Conservation (phyloP, 2,797 vertebrate species). For the Hypotaenidia okinawae region DNA sequence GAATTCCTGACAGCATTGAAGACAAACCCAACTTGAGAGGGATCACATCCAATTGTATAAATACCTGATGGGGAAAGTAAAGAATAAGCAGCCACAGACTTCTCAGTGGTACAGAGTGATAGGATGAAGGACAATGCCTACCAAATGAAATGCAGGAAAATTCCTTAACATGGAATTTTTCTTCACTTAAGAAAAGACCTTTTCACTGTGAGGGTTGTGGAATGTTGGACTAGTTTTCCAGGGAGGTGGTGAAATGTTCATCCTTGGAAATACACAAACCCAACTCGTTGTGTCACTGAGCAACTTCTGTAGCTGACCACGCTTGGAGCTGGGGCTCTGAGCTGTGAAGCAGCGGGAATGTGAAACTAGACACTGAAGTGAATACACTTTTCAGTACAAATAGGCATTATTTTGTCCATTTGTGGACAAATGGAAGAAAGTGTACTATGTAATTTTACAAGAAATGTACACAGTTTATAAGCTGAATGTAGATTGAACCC, state of each 20-base stretch:
- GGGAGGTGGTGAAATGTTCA: neutral
- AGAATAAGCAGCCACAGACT: neutral
- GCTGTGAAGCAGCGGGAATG: neutral
- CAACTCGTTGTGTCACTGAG: neutral
- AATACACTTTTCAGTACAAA: neutral
- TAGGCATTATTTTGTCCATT: neutral
- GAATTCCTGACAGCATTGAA: neutral
- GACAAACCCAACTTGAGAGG: neutral
- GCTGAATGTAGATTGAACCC: neutral
- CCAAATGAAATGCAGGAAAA: neutral
- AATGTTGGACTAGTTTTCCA: neutral
- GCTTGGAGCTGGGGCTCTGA: neutral
- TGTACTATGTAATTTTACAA: accelerated
- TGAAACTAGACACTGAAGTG: neutral
- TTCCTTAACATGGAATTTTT: neutral
- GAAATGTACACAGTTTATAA: neutral
- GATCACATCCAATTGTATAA: neutral
- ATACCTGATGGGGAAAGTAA: neutral
- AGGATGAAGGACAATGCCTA: neutral
- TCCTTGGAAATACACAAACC: neutral
- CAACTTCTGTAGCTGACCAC: neutral
- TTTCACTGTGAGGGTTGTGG: neutral
- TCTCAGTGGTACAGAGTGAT: neutral
- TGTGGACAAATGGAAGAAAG: neutral
- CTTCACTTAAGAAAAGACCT: neutral